These are phyloP conservation scores for Stratiomys singularior DNA, from an alignment of 2,888 invertebrate genomes.

Conservation along the genomic window DNA sequence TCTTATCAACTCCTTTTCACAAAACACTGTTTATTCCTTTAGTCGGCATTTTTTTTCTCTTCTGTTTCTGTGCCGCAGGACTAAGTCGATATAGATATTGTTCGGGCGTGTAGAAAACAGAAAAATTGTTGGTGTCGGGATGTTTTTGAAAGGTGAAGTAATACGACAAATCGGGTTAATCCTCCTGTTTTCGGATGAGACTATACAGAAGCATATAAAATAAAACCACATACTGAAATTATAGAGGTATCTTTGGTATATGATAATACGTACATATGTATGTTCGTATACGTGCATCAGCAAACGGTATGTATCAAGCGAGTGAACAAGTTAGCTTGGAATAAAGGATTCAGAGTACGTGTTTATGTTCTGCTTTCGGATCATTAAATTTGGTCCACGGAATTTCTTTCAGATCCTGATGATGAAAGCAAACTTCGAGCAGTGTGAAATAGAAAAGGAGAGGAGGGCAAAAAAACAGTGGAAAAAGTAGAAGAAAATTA, in stretches of 20 bases:
- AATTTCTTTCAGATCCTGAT: conserved; percentile 44
- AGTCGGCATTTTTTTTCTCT: conserved; percentile 29
- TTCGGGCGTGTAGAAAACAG: conserved; percentile 32
- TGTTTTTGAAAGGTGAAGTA: conserved; percentile 47
- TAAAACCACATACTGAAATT: conserved; percentile 37
- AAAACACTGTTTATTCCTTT: conserved; percentile 31
- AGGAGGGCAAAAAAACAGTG: neutral
- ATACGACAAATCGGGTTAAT: conserved; percentile 47
- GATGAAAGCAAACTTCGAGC: conserved; percentile 35
- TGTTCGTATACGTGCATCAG: neutral
- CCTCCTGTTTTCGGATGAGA: conserved; percentile 46
- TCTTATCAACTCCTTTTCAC: conserved; percentile 39
- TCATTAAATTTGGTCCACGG: conserved; percentile 45
- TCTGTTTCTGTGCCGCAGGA: too few relatives aligned
- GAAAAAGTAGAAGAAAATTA: conserved; percentile 21
- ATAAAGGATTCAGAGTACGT: conserved; percentile 45
- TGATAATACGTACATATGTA: neutral
- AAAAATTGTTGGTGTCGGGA: conserved; percentile 40
- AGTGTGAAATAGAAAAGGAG: conserved; percentile 15
- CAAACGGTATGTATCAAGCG: conserved; percentile 7
- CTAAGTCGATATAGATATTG: conserved; percentile 38
- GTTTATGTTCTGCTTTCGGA: conserved; percentile 43
- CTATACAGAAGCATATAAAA: conserved; percentile 42
- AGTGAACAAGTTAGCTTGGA: conserved; percentile 25
- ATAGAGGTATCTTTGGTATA: neutral